These are phyloP conservation scores for Cryptocheilus praepositus DNA, from an alignment of 2,888 invertebrate genomes.

Conservation along the genomic window DNA sequence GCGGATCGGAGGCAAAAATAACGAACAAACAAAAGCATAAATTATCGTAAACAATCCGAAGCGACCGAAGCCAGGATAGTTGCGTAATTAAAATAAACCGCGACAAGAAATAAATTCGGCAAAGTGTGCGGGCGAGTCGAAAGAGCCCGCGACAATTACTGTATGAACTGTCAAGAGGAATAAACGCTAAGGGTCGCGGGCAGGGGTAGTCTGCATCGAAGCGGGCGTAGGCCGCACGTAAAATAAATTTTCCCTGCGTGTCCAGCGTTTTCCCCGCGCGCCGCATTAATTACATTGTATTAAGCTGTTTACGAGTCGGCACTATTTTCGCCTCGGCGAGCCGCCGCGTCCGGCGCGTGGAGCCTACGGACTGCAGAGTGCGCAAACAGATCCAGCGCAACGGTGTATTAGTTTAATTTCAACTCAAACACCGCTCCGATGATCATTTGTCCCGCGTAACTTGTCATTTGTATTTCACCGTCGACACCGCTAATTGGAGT, in stretches of 20 bases:
- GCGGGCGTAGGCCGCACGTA: conserved; percentile 16
- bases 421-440: conserved; percentile 29
- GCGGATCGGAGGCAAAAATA: too few relatives aligned
- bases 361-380: neutral
- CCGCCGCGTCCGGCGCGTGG: neutral
- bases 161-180: neutral
- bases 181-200: too few relatives aligned
- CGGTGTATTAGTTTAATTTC: conserved; percentile 38
- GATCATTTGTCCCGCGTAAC: conserved; percentile 40
- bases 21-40: too few relatives aligned
- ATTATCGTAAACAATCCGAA: too few relatives aligned
- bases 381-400: neutral
- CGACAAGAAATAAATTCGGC: neutral
- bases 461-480: conserved; percentile 39
- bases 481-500: conserved; percentile 37
- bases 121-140: neutral
- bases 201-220: neutral
- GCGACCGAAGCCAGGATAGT: too few relatives aligned
- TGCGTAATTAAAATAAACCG: too few relatives aligned
- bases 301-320: conserved; percentile 23
- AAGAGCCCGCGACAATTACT: neutral
- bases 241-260: conserved; percentile 19
- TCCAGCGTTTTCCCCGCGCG: conserved; percentile 15
- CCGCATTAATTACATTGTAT: conserved; percentile 39
- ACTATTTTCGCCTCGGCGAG: conserved; percentile 2